Conservation (phyloP, 2,888 invertebrate species). For the Apantesis nais region DNA sequence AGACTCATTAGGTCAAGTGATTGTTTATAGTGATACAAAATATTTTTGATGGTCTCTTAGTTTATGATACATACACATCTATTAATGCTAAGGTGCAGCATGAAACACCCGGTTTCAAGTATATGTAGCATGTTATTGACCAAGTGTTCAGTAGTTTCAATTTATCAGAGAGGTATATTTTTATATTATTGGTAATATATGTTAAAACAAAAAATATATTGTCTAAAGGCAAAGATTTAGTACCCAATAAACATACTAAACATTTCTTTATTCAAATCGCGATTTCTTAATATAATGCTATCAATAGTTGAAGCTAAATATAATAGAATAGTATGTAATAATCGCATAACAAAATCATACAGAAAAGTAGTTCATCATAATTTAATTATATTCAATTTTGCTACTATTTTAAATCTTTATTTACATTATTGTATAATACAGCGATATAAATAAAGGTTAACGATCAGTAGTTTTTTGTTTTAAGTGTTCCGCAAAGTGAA, state of each 20-base stretch:
- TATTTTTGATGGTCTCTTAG: slow-evolving; percentile 9
- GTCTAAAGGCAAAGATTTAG: slow-evolving; percentile 12
- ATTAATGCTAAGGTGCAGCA: not conserved
- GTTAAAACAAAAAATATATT: too few relatives aligned
- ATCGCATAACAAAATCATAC: not conserved
- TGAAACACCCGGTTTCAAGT: not conserved
- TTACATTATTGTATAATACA: not conserved
- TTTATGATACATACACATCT: not conserved
- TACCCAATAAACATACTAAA: not conserved
- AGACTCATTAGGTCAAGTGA: slow-evolving; percentile 34
- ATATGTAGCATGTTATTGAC: not conserved
- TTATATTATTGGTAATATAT: not conserved
- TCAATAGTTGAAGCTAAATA: not conserved
- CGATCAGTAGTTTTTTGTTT: not conserved
- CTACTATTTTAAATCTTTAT: not conserved
- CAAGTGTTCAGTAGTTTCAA: not conserved
- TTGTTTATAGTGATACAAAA: slow-evolving; percentile 26
- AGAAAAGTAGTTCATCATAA: not conserved
- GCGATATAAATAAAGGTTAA: not conserved
- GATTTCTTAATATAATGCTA: slow-evolving; percentile 7
- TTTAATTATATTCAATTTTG: not conserved
- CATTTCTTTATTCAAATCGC: slow-evolving; percentile 5
- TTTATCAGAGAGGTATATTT: not conserved
- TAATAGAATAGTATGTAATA: not conserved
- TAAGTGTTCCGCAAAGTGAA: not conserved